Evolutionary conservation across 1,140 invertebrate species (phyloP).

Genomic region (Ditylenchus dipsaci): DNA sequence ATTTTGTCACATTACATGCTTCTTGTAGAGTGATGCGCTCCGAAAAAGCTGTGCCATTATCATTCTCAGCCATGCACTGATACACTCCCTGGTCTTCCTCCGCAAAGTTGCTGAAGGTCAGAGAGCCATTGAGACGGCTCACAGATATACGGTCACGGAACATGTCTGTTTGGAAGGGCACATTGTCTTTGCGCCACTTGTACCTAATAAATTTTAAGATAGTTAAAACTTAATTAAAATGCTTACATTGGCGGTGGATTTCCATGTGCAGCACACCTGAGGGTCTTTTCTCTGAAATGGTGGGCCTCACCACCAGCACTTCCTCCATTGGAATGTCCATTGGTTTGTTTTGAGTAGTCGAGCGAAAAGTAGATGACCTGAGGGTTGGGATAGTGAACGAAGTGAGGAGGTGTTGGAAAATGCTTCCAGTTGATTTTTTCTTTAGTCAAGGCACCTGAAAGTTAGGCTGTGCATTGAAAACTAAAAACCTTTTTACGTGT

Average conservation of each 20-base stretch:
- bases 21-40: conserved; percentile 91
- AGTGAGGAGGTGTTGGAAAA: conserved; percentile 53
- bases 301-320: background rate
- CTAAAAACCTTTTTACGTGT: too few species aligned
- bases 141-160: conserved; percentile 88
- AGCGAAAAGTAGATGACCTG: conserved; percentile 48
- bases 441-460: background rate
- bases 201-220: conserved; percentile 69
- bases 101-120: conserved; percentile 63
- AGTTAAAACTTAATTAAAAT: conserved; percentile 4
- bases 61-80: conserved; percentile 92
- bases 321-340: background rate
- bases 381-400: conserved; percentile 47
- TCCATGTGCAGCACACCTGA: conserved; percentile 47
- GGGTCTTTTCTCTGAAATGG: conserved; percentile 24
- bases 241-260: conserved; percentile 48
- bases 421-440: conserved; percentile 43
- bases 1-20: too few species aligned
- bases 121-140: conserved; percentile 84
- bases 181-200: conserved; percentile 90
- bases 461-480: too few species aligned
- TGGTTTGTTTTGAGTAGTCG: conserved; percentile 28
- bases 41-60: conserved; percentile 85
- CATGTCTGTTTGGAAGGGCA: conserved; percentile 77
- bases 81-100: conserved; percentile 68